Base-by-base conservation (phyloP, 2,113 vertebrate genomes). In the Condylura cristata region DNA sequence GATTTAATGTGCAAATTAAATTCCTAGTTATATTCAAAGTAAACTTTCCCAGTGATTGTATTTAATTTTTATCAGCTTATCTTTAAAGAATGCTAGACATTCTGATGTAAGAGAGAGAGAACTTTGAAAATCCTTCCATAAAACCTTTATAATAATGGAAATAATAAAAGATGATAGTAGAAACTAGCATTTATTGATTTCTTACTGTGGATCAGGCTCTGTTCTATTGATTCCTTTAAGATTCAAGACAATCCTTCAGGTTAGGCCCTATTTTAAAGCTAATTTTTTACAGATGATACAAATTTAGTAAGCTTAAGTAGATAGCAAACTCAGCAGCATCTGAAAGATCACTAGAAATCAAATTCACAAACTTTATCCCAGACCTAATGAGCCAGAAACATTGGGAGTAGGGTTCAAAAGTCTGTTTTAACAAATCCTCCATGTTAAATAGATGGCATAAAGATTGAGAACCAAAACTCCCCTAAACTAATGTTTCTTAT, bases 11-110 rank as follows among this genome's bases (percentile, higher is more conserved):
- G 2, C 48, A 56, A 48, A 30, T 34, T 88, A 76, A 81, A 61
- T 83, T 83, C 53, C 41, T 56, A 17, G 13, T 90, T 48, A 86
- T 83, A 68, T 37, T 79, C 2, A 22, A 78, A 71, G 68, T 74
- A 60, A 95, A 94, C 34, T 48, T 22, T 94, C 22, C 9, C 63
- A n/a, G 70, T 66, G 94, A 37, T 71, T 86, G 81, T 83, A 39
- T 88, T 91, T 89, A 91, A 63, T 90, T 91, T 89, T 94, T 75
- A 89, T 82, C 28, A 61, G 68, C 63, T 82, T 76, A 46, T 48
- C 53, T 86, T 39, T 93, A 68, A 93, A 61, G 56, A 60, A 93
- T 87, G 90, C 87, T 56, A 93, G 34, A 87, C 16, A 80, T 58
- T 51, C 28, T 61, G 28, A 71, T 51, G 17, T 74, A 74, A 46